These are phyloP conservation scores for Megastigmus dorsalis DNA, from an alignment of 2,888 invertebrate genomes.

Conservation along the genomic window DNA sequence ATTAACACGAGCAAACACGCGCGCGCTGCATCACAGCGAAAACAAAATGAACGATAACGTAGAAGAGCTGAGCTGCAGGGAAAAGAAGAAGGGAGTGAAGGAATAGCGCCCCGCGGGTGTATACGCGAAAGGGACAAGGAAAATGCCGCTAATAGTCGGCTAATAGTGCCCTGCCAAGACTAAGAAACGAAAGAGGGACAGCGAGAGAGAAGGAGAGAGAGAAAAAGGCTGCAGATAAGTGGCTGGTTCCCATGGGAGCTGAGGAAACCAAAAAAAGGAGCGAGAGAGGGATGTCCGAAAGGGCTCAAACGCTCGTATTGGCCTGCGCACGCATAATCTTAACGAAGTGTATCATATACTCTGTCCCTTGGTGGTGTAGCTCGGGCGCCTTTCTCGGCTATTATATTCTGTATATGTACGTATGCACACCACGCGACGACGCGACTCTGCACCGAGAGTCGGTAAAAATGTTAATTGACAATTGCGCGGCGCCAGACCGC, in stretches of 20 bases:
- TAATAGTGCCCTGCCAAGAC: slow-evolving; percentile 56
- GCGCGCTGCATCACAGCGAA: background rate
- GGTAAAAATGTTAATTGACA: slow-evolving; percentile 73
- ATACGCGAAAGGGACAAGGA: background rate
- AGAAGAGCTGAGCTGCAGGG: no score
- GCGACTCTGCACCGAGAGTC: slow-evolving; percentile 53
- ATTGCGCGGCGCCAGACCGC: slow-evolving; percentile 69
- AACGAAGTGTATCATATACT: slow-evolving; percentile 67
- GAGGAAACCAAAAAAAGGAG: slow-evolving; percentile 16
- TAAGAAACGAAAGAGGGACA: background rate
- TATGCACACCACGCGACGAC: background rate
- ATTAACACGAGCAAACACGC: slow-evolving; percentile 35
- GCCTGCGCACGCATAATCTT: slow-evolving; percentile 64
- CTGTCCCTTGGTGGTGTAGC: background rate
- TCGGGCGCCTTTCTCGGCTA: background rate
- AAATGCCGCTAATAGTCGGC: slow-evolving; percentile 56
- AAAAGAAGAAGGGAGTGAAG: slow-evolving; percentile 10
- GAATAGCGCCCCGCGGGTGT: no score
- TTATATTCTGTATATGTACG: background rate
- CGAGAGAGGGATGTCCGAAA: slow-evolving; percentile 44
- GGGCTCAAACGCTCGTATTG: slow-evolving; percentile 54
- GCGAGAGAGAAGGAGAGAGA: no score
- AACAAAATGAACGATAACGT: no score
- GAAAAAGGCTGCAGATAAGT: no score
- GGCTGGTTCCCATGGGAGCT: slow-evolving; percentile 49